Evolutionary conservation across 1,140 invertebrate genomes (phyloP), one percentile per base, ranked within the genome.

Genomic region (Kradibia gibbosae): DNA sequence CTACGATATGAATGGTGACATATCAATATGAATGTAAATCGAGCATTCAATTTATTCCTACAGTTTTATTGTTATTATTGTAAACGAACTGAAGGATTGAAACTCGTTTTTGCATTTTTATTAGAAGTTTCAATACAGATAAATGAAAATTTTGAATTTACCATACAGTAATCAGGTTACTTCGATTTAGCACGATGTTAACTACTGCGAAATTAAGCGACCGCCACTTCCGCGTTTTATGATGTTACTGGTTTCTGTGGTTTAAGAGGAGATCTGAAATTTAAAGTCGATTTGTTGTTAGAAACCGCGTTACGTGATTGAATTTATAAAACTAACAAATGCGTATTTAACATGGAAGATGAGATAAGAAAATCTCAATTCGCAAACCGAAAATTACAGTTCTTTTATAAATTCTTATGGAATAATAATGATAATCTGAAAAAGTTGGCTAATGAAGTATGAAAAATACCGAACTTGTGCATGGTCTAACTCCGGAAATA

Each of bases 311-410:
- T 60, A 39, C 45, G 22, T 22, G 53, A 75, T 75, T 60, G 22
- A 60, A 75, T 75, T 75, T 75, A 22, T 15, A 57, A 75, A 57
- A 60, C 34, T 60, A 75, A 75, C 53, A 25, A 50, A 53, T 62
- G 15, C 22, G n/a, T 71, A 71, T 71, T 48, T 71, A 71, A 48
- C 22, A 71, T 25, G n/a, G 22, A 42, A 45, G n/a, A 70, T 15
- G 0, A n/a, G n/a, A 7, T 72, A 31, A 11, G 31, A 28, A 73
- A 55, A 34, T 50, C 36, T 0, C 11, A 22, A 53, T 36, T 73
- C 13, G 11, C 36, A 53, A 55, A 22, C 20, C 15, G 10, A 22
- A 55, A 17, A 48, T 5, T 31, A 1, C 20, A 72, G 15, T 72
- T 42, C 5, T n/a, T n/a, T n/a, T n/a, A n/a, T n/a, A n/a, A n/a